Base-by-base conservation (phyloP, 2,797 vertebrate species). In the Hydrolagus colliei region DNA sequence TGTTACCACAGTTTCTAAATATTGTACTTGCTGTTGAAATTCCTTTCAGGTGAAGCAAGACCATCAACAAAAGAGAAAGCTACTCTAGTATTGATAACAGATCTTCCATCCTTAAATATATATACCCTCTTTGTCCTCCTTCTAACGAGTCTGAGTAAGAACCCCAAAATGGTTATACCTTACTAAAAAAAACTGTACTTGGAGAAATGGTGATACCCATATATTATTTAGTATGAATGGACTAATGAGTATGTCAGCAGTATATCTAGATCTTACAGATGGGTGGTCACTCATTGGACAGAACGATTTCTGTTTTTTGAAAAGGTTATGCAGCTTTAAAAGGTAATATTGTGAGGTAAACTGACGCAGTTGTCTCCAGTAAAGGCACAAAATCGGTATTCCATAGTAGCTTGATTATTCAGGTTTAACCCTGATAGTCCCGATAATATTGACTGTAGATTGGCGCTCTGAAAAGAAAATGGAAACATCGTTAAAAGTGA, bases 381-480 rank as follows among this genome's bases (percentile, higher is more conserved):
- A 27, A 41, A 82, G 68, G 79, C 79, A 82, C 79, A 68, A 0
- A 82, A 65, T 11, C 79, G 79, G 67, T 82, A 82, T 14, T 68
- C 79, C 79, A 67, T 0, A 9, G 79, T 62, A 67, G 2, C 20
- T 32, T 18, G 14, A 6, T 65, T 35, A 18, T 20, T 22, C 79
- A 35, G 65, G 35, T 68, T 67, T 65, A 82, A 82, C 32, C 2
- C 65, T 2, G 63, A 65, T 14, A 82, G 27, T 4, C 22, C 41
- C 41, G 41, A 52, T 52, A 52, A 52, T 6, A 35, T 41, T 82
- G 18, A 62, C 79, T 82, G 41, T 62, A 35, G 8, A 10, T 68
- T 35, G 22, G 32, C 7, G 41, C 14, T 32, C 79, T 82, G 68
- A 68, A 82, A 82, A 32, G 62, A 52, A 52, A 79, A 79, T 63